A percentile compares a stretch with the other conserved stretches of the same genome.
Evolutionary conservation across 2,797 vertebrate species (phyloP).

Genomic region (Mus minutoides): DNA sequence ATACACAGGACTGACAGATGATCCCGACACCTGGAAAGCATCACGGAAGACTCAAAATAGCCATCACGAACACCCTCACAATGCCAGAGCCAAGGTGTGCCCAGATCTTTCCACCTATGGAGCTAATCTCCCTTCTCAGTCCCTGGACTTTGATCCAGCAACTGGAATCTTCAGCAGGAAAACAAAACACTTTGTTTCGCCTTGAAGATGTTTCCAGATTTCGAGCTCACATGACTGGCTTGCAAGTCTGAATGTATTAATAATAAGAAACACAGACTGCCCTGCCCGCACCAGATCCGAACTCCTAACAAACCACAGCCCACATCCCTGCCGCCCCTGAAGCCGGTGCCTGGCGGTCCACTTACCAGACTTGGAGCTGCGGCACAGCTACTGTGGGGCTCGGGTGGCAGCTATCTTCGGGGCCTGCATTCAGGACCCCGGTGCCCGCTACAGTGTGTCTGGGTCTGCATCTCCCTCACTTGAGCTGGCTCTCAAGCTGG

Average conservation of each 20-base stretch:
- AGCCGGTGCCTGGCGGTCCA: conserved; percentile 18
- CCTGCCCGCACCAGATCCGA: neutral
- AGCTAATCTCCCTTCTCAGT: neutral
- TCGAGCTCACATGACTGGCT: neutral
- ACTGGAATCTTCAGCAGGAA: conserved; percentile 54
- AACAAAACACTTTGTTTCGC: conserved; percentile 58
- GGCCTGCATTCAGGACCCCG: neutral
- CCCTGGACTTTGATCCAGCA: conserved; percentile 46
- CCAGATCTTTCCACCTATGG: conserved; percentile 10
- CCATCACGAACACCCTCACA: accelerated
- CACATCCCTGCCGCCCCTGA: neutral
- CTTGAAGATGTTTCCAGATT: conserved; percentile 50
- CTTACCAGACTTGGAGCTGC: conserved; percentile 85
- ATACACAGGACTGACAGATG: neutral
- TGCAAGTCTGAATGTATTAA: neutral
- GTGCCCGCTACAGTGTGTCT: conserved; percentile 65
- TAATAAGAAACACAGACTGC: neutral
- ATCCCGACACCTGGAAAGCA: neutral
- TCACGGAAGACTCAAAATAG: neutral
- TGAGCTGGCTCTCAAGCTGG: conserved; percentile 82
- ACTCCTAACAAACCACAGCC: neutral
- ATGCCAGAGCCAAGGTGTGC: neutral
- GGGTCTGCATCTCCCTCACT: conserved; percentile 49
- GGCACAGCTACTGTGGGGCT: conserved; percentile 60
- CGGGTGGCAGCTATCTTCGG: conserved; percentile 15